Evolutionary conservation across 2,888 invertebrate genomes (phyloP).

Genomic region (Subacronicta megacephala): DNA sequence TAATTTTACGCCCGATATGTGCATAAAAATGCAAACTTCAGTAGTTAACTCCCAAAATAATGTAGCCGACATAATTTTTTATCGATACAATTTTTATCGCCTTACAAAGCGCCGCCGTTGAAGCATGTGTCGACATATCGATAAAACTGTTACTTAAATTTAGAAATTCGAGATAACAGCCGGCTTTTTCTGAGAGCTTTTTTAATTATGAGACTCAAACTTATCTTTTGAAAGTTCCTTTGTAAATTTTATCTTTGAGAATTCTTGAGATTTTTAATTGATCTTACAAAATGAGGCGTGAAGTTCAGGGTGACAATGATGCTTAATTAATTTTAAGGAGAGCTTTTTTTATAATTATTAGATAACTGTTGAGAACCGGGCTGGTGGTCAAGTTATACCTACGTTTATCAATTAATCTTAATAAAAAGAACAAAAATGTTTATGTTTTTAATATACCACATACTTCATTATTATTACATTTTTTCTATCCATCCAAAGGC

Average conservation of each 20-base stretch:
- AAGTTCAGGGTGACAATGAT: conserved; percentile 17
- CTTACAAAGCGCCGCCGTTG: conserved; percentile 71
- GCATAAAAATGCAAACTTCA: conserved; percentile 38
- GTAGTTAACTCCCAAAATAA: conserved; percentile 48
- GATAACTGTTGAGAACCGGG: background rate
- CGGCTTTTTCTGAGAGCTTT: conserved; percentile 42
- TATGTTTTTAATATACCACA: no score
- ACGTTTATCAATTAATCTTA: no score
- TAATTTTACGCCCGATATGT: conserved; percentile 30
- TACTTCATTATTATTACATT: no score
- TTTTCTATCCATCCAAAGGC: no score
- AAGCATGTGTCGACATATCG: conserved; percentile 73
- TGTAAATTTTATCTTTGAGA: conserved; percentile 53
- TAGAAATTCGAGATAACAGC: conserved; percentile 55
- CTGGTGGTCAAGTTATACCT: background rate
- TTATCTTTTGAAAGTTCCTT: conserved; percentile 54
- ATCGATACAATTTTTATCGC: conserved; percentile 59
- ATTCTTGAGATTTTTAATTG: conserved; percentile 62
- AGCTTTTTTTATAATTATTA: background rate
- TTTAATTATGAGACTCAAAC: conserved; percentile 57
- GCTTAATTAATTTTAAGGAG: conserved; percentile 1
- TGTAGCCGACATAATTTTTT: conserved; percentile 52
- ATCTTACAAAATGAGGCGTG: conserved; percentile 35
- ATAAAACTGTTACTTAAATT: conserved; percentile 73
- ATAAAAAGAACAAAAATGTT: no score